A percentile compares a stretch with the other conserved stretches of the same genome.
These are phyloP conservation scores for Xylota segnis DNA, from an alignment of 2,888 invertebrate genomes.

Conservation along the genomic window DNA sequence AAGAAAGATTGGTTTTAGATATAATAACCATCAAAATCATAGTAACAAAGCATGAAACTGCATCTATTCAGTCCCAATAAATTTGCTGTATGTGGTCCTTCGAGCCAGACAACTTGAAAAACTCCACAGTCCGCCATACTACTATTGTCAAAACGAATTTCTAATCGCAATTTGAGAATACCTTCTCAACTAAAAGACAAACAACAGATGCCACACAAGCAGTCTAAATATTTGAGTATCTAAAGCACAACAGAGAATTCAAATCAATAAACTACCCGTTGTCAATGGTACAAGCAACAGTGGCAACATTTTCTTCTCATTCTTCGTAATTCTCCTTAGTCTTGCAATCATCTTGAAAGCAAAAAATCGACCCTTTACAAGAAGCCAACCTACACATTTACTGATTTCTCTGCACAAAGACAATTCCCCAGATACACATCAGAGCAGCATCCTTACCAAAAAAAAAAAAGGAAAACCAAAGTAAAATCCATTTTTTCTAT, in stretches of 20 bases:
- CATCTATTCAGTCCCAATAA: no score
- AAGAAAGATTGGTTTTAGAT: no score
- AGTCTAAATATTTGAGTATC: conserved; percentile 5
- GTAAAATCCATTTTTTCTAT: conserved; percentile 18
- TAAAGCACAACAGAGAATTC: neutral
- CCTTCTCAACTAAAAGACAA: neutral
- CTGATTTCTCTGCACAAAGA: conserved; percentile 3
- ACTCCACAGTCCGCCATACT: no score
- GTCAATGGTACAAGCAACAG: neutral
- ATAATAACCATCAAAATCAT: no score
- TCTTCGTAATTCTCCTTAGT: neutral
- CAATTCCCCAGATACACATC: conserved; percentile 24
- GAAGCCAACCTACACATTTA: neutral
- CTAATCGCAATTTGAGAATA: neutral
- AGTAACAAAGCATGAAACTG: no score
- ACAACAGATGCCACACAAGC: neutral
- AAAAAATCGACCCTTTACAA: neutral
- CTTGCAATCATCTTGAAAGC: conserved; percentile 41
- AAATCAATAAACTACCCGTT: conserved; percentile 24
- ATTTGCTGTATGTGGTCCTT: no score
- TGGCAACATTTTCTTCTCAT: neutral
- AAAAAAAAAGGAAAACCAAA: neutral
- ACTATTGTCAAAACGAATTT: neutral
- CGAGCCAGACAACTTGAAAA: no score
- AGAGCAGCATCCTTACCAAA: conserved; percentile 4